Evolutionary conservation across 2,113 vertebrate genomes (phyloP), one percentile per base, ranked within the genome.

Genomic region (Microcebus jonahi): DNA sequence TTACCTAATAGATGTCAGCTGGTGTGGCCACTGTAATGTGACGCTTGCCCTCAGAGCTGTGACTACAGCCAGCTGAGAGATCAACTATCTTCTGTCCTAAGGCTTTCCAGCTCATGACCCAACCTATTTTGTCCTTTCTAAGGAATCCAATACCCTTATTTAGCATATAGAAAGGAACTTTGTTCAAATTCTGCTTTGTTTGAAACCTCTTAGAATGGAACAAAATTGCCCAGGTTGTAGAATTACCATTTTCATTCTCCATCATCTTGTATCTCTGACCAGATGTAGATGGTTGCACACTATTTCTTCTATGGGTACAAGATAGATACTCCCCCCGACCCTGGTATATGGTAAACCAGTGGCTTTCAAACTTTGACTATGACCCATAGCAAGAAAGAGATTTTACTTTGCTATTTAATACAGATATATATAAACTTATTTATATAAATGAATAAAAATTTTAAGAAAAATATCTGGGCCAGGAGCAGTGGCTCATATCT

Each of bases 101-200:
- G 27, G 36, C 63, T 23, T 67, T 57, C 71, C 45, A 61, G 75
- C 86, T 80, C 29, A 1, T 34, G 18, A 18, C 1, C 82, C 68
- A n/a, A 45, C 91, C 45, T 21, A 18, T 31, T 85, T 61, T 55
- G 61, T 71, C 80, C 88, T 17, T 13, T 8, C 73, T 8, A 15
- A 27, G 90, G 36, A 42, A 63, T 68, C 82, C 73, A 68, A 0
- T n/a, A 10, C 42, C 42, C 42, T 42, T 42, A 42, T 9, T 39
- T 7, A 75, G 86, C 6, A 14, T 29, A 29, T 8, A 34, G 71
- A 88, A 94, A 96, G 77, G 90, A 93, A 95, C 29, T 76, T 63
- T 68, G 61, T 73, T 82, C 53, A 63, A 1, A 48, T 77, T 93
- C 90, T 84, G 67, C 76, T 95, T 82, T 90, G 91, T 79, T 68